Base-by-base conservation (phyloP, 2,113 vertebrate species). In the Lampris incognitus region DNA sequence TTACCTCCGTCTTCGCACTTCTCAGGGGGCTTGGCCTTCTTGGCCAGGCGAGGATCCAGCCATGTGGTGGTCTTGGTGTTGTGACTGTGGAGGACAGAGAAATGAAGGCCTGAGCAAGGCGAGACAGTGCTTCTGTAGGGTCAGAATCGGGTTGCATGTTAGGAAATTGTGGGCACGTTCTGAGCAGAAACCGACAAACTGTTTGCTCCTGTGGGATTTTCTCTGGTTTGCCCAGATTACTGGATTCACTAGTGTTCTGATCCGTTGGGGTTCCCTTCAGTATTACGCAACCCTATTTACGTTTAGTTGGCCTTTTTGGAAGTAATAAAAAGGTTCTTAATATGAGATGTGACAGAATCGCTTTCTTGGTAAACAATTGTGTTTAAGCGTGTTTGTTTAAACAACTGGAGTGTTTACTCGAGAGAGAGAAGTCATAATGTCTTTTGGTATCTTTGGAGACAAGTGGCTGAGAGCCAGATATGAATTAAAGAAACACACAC, bases 11-110 rank as follows among this genome's bases (percentile, higher is more conserved):
- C 97, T 85, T 98, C 96, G 85, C 98, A 99, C 74, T 99, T 98
- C 92, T 99, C 98, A 1, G 97, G 97, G 75, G 98, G 96, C 93
- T 99, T 99, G 48, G 97, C 96, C 94, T 98, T 99, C 93, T 97
- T 98, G 51, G 97, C 97, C 83, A 98, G 94, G 55, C 98, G 96
- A 2, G 98, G 98, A 89, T 99, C 98, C 87, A 99, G 87, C 98
- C 98, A 99, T 0, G 98, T 99, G 48, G 98, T 99, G 6, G 97
- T 99, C 94, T 99, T 99, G 70, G 96, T 97, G 88, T 99, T 99
- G 76, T 99, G 98, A 85, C 98, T 99, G 86, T 1, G 57, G 78
- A 91, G 87, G 66, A 71, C 62, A 91, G 41, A 84, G n/a, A 70
- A 58, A 55, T 36, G 66, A 66, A 69, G 11, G 63, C 46, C 24